Conservation (phyloP, 2,888 invertebrate genomes). For the Odontocerum albicorne region DNA sequence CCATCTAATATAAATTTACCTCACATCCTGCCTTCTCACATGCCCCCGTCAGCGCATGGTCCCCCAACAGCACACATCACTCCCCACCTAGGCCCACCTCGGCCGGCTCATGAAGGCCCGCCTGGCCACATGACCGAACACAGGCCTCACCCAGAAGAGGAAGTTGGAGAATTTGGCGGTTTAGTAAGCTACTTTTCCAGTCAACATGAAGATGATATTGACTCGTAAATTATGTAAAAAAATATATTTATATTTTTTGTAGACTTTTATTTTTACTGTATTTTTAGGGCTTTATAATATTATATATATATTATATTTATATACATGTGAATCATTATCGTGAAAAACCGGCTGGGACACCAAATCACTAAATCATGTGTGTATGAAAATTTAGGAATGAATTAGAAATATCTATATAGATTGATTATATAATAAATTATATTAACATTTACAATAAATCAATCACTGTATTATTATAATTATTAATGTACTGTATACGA, state of each 20-base stretch:
- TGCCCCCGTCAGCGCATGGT: slow-evolving; percentile 35
- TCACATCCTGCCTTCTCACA: not conserved
- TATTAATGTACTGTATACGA: slow-evolving; percentile 27
- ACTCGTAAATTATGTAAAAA: slow-evolving; percentile 58
- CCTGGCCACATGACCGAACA: slow-evolving; percentile 31
- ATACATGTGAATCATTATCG: not conserved
- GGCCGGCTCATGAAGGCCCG: slow-evolving; percentile 25
- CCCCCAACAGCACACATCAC: slow-evolving; percentile 33
- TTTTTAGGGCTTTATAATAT: slow-evolving; percentile 9
- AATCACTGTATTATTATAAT: slow-evolving; percentile 27
- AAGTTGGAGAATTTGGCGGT: slow-evolving; percentile 82
- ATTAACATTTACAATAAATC: slow-evolving; percentile 29
- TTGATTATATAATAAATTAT: slow-evolving; percentile 23
- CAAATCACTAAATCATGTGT: slow-evolving; percentile 16
- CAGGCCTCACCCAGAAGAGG: slow-evolving; percentile 48
- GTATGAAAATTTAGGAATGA: slow-evolving; percentile 22
- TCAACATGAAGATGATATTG: slow-evolving; percentile 85
- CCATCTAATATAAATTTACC: no score
- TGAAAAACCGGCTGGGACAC: slow-evolving; percentile 21
- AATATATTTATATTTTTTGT: slow-evolving; percentile 29
- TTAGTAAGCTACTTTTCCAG: slow-evolving; percentile 91
- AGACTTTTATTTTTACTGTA: slow-evolving; percentile 21
- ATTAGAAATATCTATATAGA: slow-evolving; percentile 29
- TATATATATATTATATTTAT: slow-evolving; percentile 5
- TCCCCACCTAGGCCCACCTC: slow-evolving; percentile 27